Conservation (phyloP, 2,888 invertebrate genomes). For the Hypolimnas misippus region DNA sequence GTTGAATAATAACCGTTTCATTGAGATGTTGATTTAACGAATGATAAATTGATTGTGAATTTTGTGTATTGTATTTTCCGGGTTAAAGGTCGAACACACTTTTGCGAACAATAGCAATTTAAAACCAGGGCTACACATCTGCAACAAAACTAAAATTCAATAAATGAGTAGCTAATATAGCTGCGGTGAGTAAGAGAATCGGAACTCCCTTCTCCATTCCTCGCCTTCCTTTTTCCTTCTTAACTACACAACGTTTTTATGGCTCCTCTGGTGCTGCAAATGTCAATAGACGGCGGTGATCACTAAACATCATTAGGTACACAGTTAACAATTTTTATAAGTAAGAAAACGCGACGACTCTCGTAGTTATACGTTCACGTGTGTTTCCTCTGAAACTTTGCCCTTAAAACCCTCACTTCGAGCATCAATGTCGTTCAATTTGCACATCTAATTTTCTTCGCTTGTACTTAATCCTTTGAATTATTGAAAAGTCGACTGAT, state of each 20-base stretch:
- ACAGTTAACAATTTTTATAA: not conserved
- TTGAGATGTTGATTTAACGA: not conserved
- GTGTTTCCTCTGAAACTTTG: slow-evolving; percentile 23
- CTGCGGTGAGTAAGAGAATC: no score
- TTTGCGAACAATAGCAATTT: no score
- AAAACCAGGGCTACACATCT: no score
- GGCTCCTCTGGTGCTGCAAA: no score
- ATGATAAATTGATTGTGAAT: not conserved
- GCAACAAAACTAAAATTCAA: no score
- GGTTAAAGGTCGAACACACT: no score
- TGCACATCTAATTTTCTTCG: slow-evolving; percentile 28
- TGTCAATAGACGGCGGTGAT: no score
- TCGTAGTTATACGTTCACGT: not conserved
- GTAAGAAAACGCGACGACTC: not conserved
- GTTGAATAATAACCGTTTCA: not conserved
- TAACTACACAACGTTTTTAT: no score
- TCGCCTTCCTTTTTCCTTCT: no score
- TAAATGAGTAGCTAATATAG: no score
- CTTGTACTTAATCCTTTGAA: slow-evolving; percentile 20
- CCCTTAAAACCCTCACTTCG: slow-evolving; percentile 9
- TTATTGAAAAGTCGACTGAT: slow-evolving; percentile 11
- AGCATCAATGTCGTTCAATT: slow-evolving; percentile 24
- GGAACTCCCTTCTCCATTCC: no score
- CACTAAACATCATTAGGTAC: not conserved
- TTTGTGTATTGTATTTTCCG: no score